A percentile compares a stretch with the other conserved stretches of the same genome.
Evolutionary conservation across 2,113 vertebrate species (phyloP).

Genomic region (Ursus arctos): DNA sequence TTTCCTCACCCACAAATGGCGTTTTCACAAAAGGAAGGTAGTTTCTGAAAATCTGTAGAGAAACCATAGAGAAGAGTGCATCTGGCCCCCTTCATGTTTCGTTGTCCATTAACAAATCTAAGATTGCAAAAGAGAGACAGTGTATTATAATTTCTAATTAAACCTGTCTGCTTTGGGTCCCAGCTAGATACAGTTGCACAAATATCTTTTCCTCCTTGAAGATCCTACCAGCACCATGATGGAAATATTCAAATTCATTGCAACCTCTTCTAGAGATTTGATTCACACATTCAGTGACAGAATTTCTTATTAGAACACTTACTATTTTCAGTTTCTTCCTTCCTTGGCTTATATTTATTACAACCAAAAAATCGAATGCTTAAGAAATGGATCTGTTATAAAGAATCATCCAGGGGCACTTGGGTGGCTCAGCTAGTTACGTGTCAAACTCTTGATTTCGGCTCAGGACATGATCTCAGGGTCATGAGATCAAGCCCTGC

Average conservation of each 20-base stretch:
- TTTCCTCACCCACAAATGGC: conserved; percentile 25
- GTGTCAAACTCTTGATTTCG: neutral
- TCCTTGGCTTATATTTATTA: conserved; percentile 33
- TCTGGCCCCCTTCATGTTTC: neutral
- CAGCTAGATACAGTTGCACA: neutral
- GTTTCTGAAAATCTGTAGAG: conserved; percentile 46
- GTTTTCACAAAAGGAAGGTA: conserved; percentile 48
- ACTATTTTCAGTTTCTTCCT: conserved; percentile 39
- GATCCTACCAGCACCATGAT: neutral
- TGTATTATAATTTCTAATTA: conserved; percentile 36
- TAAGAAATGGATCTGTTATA: conserved; percentile 8
- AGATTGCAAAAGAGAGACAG: conserved; percentile 32
- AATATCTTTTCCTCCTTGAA: conserved; percentile 40
- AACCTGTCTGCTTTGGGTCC: neutral
- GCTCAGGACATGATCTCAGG: neutral
- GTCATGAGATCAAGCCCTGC: neutral
- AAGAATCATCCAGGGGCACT: neutral
- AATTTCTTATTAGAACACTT: conserved; percentile 15
- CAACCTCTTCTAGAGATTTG: conserved; percentile 33
- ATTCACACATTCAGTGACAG: neutral
- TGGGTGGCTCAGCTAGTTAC: neutral
- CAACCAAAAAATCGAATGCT: neutral
- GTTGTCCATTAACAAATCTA: conserved; percentile 30
- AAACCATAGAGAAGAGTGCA: conserved; percentile 14
- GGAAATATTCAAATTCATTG: neutral